phyloP scores from a whole-genome alignment of 2,888 invertebrate genomes.

The Maniola hyperantus region DNA sequence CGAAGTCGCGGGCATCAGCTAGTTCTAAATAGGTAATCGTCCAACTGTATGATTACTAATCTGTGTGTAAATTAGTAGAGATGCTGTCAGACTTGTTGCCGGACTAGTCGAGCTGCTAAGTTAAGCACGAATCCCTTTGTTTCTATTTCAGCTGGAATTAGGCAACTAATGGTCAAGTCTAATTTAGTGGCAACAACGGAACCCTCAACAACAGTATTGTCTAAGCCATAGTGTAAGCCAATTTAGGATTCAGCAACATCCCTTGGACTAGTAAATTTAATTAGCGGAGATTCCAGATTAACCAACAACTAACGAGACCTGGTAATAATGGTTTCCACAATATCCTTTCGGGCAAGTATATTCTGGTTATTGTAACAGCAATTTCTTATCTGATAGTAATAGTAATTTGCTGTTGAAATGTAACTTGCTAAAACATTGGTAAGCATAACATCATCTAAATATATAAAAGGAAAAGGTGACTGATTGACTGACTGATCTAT shows the following conservation, averaged over 20 bases:
- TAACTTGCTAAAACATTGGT: too few species aligned
- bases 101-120: conserved; percentile 1
- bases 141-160: conserved; percentile 14
- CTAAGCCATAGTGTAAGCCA: not conserved
- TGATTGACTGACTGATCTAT: too few species aligned
- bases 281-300: conserved; percentile 17
- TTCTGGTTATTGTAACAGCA: too few species aligned
- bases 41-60: not conserved
- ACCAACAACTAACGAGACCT: not conserved
- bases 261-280: conserved; percentile 17
- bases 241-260: conserved; percentile 12
- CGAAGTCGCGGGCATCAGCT: too few species aligned
- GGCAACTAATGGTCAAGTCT: conserved; percentile 15
- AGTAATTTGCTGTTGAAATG: too few species aligned
- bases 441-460: too few species aligned
- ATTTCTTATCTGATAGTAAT: not conserved
- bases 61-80: conserved; percentile 3
- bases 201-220: conserved; percentile 15
- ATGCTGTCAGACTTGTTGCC: not conserved
- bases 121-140: conserved; percentile 13
- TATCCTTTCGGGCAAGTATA: too few species aligned
- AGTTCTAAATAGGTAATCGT: too few species aligned
- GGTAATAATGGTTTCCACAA: not conserved
- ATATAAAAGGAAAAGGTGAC: too few species aligned
- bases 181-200: conserved; percentile 22